Conservation (phyloP, 2,113 vertebrate genomes). For the Clarias batrachus region DNA sequence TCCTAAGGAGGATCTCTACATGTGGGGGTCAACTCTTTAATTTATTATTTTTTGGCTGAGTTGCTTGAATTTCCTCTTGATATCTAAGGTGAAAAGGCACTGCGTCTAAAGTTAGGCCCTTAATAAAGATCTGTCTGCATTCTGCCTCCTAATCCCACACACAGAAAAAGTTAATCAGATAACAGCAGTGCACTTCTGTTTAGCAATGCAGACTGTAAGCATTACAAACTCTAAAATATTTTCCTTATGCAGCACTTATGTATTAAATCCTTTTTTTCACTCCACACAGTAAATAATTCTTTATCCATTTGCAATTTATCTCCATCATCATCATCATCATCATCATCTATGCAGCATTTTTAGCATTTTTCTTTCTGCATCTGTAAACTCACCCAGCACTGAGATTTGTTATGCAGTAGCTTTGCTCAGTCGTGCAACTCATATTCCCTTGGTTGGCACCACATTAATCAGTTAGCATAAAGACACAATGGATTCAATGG, state of each 20-base stretch:
- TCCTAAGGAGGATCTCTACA: no score
- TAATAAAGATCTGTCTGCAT: no score
- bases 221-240: not conserved
- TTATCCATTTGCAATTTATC: not conserved
- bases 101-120: not conserved
- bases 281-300: not conserved
- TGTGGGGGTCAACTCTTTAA: no score
- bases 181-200: not conserved
- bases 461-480: constrained; percentile 38
- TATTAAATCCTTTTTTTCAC: not conserved
- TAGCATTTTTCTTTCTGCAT: not conserved
- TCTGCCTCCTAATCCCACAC: not conserved
- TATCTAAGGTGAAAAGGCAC: not conserved
- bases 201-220: not conserved
- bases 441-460: constrained; percentile 26
- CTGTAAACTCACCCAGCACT: not conserved
- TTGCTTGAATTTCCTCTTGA: not conserved
- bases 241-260: not conserved
- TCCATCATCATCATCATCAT: not conserved
- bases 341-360: not conserved
- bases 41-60: not conserved
- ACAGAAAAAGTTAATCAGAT: not conserved
- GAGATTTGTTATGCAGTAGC: constrained; percentile 41
- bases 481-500: constrained; percentile 40
- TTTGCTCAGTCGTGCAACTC: constrained; percentile 31